Percentiles rank a stretch among this genome's conserved stretches.
Evolutionary conservation across 2,797 vertebrate genomes (phyloP).

Genomic region (Propithecus perrieri): DNA sequence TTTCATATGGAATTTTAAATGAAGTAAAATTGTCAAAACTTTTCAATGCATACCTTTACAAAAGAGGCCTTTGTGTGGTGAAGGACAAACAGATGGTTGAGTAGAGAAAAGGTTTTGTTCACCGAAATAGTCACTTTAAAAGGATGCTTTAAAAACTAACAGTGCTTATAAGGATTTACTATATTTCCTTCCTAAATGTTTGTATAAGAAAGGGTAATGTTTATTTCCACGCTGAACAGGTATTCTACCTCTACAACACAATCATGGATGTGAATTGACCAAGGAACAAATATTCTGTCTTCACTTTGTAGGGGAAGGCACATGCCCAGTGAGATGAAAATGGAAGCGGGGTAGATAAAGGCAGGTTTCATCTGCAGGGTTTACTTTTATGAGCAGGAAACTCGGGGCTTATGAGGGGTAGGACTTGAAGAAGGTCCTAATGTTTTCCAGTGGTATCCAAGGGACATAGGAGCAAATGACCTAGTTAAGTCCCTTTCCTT

Average conservation of each 20-base stretch:
- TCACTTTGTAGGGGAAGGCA: not conserved
- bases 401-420: not conserved
- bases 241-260: not conserved
- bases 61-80: not conserved
- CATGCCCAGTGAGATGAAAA: not conserved
- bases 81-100: not conserved
- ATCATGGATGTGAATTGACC: not conserved
- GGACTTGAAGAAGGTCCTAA: not conserved
- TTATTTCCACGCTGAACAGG: not conserved
- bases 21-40: not conserved
- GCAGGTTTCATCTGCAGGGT: not conserved
- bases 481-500: not conserved
- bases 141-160: not conserved
- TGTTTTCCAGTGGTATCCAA: not conserved
- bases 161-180: not conserved
- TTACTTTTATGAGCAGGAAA: not conserved
- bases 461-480: not conserved
- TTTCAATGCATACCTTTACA: not conserved
- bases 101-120: not conserved
- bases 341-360: not conserved
- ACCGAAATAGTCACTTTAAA: not conserved
- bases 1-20: not conserved
- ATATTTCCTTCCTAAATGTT: not conserved
- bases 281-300: not conserved
- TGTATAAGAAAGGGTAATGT: not conserved